A percentile compares a stretch with the other conserved stretches of the same genome.
Evolutionary conservation across 2,888 invertebrate species (phyloP).

Genomic region (Drosophila ustulata): DNA sequence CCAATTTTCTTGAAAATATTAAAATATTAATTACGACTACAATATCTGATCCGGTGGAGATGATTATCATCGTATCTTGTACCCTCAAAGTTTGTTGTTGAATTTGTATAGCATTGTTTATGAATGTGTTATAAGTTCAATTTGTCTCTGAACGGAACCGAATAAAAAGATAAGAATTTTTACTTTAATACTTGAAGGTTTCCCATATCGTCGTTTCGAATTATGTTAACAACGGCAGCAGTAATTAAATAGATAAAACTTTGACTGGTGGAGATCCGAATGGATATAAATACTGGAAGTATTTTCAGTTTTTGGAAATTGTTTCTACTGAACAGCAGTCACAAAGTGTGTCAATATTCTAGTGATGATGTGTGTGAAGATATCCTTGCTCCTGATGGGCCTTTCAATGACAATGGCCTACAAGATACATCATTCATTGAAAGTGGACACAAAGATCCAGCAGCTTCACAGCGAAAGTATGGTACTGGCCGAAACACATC

Average conservation of each 20-base stretch:
- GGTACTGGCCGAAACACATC: constrained; percentile 43
- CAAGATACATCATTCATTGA: constrained; percentile 17
- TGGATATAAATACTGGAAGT: constrained; percentile 41
- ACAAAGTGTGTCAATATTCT: not conserved
- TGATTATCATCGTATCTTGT: too few species aligned
- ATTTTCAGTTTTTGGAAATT: constrained; percentile 1
- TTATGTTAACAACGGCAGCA: constrained; percentile 11
- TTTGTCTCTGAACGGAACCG: too few species aligned
- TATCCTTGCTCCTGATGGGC: constrained; percentile 34
- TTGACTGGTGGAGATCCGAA: not conserved
- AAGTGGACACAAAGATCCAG: constrained; percentile 26
- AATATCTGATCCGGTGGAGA: too few species aligned
- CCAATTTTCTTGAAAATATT: too few species aligned
- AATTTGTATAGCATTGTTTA: too few species aligned
- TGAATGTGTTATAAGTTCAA: too few species aligned
- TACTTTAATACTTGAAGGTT: not conserved
- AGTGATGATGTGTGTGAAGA: constrained; percentile 44
- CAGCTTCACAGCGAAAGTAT: constrained; percentile 33
- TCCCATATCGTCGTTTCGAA: not conserved
- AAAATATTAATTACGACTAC: too few species aligned
- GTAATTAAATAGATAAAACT: constrained; percentile 45
- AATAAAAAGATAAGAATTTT: not conserved
- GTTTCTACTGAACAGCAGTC: not conserved
- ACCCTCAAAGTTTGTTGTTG: too few species aligned
- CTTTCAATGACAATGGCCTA: constrained; percentile 8